Evolutionary conservation across 2,888 invertebrate genomes (phyloP), one percentile per base, ranked within the genome.

Genomic region (Monoplex corrugatus): DNA sequence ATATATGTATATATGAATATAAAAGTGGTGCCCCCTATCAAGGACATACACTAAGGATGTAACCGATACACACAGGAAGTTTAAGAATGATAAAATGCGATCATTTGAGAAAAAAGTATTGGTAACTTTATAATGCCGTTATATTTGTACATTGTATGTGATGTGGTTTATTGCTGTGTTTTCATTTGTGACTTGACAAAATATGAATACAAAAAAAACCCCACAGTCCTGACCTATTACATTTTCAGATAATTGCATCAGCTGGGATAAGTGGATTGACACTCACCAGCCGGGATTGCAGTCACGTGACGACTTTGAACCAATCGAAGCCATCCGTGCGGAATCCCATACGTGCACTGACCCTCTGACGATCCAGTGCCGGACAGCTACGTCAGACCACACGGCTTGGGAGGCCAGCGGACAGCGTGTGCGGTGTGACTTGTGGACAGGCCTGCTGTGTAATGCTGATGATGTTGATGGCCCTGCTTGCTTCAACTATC

Each of bases 381-480:
- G 93, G 32, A 92, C 94, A 38, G 93, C 94, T 44, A 93, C 92
- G 45, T 86, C 86, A 0, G 93, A 93, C 88, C 92, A 92, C 35
- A 91, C 92, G 8, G 91, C 92, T 28, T 91, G 91, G n/a, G 91
- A 92, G 50, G 89, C 91, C 57, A 92, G 93, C 23, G 93, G 93
- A 13, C 94, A 95, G 90, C 92, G 89, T 0, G 92, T 93, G 23
- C 92, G 91, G 16, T 96, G 96, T 91, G 94, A 95, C 89, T 95
- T 98, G 90, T 97, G 98, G 94, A 96, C 97, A 19, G 98, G 98
- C 0, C 96, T 98, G 0, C 95, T 97, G 10, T 98, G 98, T 94
- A 96, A 96, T 89, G 96, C 95, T 84, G 91, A 91, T 13, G 93
- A 94, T 86, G 92, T 92, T 87, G 87, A 90, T 32, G 89, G 90